phyloP scores from a whole-genome alignment of 53 echinoderm and acorn worm species.

The Apostichopus leukothele region DNA sequence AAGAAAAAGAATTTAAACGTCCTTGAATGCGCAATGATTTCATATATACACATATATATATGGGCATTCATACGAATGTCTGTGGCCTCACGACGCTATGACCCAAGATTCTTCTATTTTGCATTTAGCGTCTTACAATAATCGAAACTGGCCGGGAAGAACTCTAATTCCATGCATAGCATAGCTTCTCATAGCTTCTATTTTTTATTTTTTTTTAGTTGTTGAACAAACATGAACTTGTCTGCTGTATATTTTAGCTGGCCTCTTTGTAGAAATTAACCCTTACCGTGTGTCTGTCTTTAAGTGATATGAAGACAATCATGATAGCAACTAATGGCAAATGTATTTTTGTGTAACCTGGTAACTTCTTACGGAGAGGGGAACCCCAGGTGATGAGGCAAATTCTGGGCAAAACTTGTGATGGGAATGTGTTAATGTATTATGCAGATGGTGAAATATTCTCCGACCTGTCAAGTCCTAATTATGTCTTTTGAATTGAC shows the following conservation, averaged over 20 bases:
- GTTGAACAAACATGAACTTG: no score
- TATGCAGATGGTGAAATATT: not conserved
- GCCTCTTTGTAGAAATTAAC: not conserved
- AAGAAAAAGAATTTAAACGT: no score
- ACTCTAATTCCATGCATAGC: no score
- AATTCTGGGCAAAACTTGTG: slow-evolving; percentile 6
- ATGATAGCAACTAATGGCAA: not conserved
- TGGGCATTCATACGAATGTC: no score
- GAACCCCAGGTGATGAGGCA: slow-evolving; percentile 4
- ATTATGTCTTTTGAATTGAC: not conserved
- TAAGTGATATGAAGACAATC: not conserved
- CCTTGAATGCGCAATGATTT: no score
- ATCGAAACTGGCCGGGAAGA: no score
- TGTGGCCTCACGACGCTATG: no score
- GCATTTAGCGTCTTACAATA: no score
- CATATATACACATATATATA: no score
- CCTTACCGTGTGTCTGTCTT: not conserved
- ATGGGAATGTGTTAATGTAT: slow-evolving; percentile 11
- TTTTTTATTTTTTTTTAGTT: no score
- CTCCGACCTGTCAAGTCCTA: not conserved
- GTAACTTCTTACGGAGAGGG: not conserved
- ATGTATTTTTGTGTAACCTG: slow-evolving; percentile 4
- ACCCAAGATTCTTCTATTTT: no score
- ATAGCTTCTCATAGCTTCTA: no score
- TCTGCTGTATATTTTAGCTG: not conserved